A percentile compares a stretch with the other conserved stretches of the same genome.
These are phyloP conservation scores for Mormyrus lacerda DNA, from an alignment of 2,113 vertebrate genomes.

Conservation along the genomic window DNA sequence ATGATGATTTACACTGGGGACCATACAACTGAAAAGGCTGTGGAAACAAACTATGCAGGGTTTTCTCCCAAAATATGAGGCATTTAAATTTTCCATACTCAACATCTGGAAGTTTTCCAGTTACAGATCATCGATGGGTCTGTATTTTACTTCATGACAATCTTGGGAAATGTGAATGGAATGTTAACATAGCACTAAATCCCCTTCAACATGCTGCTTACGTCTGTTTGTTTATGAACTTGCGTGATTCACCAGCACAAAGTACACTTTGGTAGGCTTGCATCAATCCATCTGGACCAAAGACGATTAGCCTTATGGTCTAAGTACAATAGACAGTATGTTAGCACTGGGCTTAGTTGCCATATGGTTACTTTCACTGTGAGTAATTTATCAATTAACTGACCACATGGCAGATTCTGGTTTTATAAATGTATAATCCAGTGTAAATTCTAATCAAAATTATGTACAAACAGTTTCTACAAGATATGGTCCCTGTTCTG, in stretches of 20 bases:
- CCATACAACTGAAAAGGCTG: neutral
- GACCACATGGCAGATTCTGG: neutral
- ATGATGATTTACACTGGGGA: neutral
- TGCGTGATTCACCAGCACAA: neutral
- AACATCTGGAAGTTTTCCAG: constrained; percentile 10
- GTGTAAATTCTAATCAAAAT: neutral
- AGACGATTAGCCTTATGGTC: neutral
- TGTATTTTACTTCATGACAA: neutral
- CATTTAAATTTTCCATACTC: neutral
- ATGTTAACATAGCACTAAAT: constrained; percentile 1
- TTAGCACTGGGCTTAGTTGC: too few relatives aligned
- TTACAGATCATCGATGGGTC: constrained; percentile 6
- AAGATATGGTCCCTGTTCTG: neutral
- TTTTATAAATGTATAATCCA: neutral
- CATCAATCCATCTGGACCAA: neutral
- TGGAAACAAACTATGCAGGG: neutral
- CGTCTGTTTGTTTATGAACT: neutral
- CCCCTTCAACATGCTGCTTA: neutral
- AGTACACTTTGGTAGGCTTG: neutral
- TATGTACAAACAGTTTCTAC: neutral
- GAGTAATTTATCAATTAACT: neutral
- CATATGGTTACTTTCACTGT: constrained; percentile 1
- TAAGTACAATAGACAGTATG: neutral
- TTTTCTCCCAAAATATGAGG: neutral
- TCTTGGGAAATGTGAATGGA: constrained; percentile 6